phyloP scores from a whole-genome alignment of 2,797 vertebrate genomes.

The Onychomys arenicola region DNA sequence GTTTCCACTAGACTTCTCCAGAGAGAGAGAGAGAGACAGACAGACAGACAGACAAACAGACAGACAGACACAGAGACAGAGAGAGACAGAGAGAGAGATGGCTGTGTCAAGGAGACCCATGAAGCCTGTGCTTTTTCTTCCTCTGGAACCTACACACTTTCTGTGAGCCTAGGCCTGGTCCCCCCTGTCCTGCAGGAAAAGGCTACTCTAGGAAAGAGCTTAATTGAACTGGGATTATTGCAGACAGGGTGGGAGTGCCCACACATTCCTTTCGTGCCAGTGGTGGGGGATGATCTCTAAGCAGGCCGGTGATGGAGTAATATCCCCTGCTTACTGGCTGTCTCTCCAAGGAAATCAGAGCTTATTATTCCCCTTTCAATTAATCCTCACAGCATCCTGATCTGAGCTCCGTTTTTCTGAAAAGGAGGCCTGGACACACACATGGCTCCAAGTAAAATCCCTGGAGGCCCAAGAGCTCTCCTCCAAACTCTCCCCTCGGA shows the following conservation, averaged over 20 bases:
- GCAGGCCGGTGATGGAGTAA: neutral
- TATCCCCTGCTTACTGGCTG: slow-evolving; percentile 41
- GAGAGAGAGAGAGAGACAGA: too few relatives aligned
- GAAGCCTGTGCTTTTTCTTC: neutral
- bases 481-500: neutral
- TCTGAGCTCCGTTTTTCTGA: slow-evolving; percentile 53
- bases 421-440: neutral
- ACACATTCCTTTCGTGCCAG: slow-evolving; percentile 62
- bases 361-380: slow-evolving; percentile 60
- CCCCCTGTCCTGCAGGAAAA: slow-evolving; percentile 23
- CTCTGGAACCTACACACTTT: neutral
- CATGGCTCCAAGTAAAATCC: neutral
- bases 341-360: slow-evolving; percentile 76
- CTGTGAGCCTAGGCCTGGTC: slow-evolving; percentile 1
- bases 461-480: neutral
- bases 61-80: too few relatives aligned
- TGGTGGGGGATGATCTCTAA: slow-evolving; percentile 45
- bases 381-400: slow-evolving; percentile 74
- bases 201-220: neutral
- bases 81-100: too few relatives aligned
- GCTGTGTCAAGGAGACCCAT: neutral
- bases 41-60: too few relatives aligned
- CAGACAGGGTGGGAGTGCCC: slow-evolving; percentile 55
- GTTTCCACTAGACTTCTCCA: slow-evolving; percentile 72
- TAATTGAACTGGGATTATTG: slow-evolving; percentile 60